Evolutionary conservation across 2,888 invertebrate species (phyloP).

Genomic region (Hypselothyrea guttata): DNA sequence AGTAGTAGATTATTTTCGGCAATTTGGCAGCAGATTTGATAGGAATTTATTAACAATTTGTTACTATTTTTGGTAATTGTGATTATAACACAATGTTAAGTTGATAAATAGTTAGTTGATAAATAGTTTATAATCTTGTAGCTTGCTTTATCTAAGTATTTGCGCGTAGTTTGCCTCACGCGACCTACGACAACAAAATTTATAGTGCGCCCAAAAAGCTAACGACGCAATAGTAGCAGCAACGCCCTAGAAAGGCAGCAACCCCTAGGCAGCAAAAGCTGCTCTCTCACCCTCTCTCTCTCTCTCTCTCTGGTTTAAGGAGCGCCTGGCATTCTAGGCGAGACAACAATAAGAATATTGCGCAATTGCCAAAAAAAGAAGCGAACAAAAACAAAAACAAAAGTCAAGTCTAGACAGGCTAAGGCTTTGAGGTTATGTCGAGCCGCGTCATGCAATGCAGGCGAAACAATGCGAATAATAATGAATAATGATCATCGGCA

Average conservation of each 20-base stretch:
- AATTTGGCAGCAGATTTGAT: constrained; percentile 3
- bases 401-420: constrained; percentile 38
- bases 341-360: constrained; percentile 56
- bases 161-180: too few relatives aligned
- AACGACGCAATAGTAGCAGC: constrained; percentile 10
- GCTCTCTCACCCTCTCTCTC: constrained; percentile 8
- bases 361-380: constrained; percentile 57
- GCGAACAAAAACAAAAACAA: constrained; percentile 11
- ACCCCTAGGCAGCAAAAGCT: constrained; percentile 36
- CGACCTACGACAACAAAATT: constrained; percentile 70
- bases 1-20: constrained; percentile 54
- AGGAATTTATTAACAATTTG: too few relatives aligned
- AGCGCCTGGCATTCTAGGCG: constrained; percentile 11
- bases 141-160: too few relatives aligned
- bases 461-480: constrained; percentile 12
- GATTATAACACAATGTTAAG: too few relatives aligned
- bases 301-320: not conserved
- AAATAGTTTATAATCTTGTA: too few relatives aligned
- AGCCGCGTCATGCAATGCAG: constrained; percentile 23
- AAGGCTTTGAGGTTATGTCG: not conserved
- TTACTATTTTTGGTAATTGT: too few relatives aligned
- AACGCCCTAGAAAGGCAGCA: constrained; percentile 29
- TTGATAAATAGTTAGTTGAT: too few relatives aligned
- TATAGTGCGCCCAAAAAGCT: constrained; percentile 36
- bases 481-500: constrained; percentile 41